Evolutionary conservation across 2,888 invertebrate genomes (phyloP).

Genomic region (Myopa testacea): DNA sequence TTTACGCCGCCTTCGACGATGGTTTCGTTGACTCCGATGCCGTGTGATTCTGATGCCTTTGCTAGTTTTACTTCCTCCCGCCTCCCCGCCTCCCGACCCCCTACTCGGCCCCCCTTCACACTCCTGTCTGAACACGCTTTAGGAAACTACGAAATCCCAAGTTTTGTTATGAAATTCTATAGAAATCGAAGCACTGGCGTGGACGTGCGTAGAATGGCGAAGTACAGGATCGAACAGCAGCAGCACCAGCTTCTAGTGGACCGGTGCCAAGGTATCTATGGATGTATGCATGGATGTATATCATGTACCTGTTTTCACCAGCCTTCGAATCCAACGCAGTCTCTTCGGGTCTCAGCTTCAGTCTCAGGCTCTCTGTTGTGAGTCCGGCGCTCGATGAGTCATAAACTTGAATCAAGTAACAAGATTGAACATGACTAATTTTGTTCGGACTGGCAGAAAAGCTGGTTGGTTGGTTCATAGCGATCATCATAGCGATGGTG

Average conservation of each 20-base stretch:
- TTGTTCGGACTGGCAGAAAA: slow-evolving; percentile 15
- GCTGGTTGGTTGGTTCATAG: neutral
- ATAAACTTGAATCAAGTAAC: slow-evolving; percentile 20
- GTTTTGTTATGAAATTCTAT: slow-evolving; percentile 34
- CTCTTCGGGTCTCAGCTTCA: neutral
- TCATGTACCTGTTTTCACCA: neutral
- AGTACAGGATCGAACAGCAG: neutral
- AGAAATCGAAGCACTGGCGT: slow-evolving; percentile 23
- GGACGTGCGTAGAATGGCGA: slow-evolving; percentile 13
- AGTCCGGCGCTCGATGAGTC: neutral
- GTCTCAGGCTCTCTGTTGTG: neutral
- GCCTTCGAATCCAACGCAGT: neutral
- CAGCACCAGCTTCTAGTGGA: slow-evolving; percentile 21
- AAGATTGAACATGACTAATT: slow-evolving; percentile 40
- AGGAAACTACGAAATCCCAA: slow-evolving; percentile 10
- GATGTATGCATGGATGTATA: neutral
- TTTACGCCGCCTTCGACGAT: neutral
- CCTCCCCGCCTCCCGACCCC: neutral
- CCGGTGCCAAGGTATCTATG: slow-evolving; percentile 1
- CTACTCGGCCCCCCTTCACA: neutral
- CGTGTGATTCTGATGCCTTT: neutral
- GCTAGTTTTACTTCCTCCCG: neutral
- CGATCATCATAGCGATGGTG: neutral
- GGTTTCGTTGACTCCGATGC: too few relatives aligned
- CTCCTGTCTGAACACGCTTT: neutral